Evolutionary conservation across 2,113 vertebrate genomes (phyloP).

Genomic region (Numida meleagris): DNA sequence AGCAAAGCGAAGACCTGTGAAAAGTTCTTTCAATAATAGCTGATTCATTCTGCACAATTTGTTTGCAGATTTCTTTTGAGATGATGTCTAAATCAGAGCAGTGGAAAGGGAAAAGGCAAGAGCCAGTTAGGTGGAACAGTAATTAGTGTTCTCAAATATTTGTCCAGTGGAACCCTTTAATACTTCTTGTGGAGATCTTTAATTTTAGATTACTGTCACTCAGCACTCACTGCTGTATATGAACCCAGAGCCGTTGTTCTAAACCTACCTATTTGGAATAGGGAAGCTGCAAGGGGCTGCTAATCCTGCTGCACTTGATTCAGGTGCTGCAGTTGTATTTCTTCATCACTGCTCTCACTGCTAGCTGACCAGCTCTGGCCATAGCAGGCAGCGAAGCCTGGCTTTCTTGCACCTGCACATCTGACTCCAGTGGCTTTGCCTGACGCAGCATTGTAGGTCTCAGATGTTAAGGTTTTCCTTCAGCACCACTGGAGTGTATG

Average conservation of each 20-base stretch:
- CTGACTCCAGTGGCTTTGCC: neutral
- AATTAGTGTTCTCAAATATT: neutral
- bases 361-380: conserved; percentile 28
- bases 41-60: conserved; percentile 57
- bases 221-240: neutral
- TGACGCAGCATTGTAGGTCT: neutral
- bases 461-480: accelerated
- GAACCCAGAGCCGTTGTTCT: conserved; percentile 46
- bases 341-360: neutral
- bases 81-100: neutral
- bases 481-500: neutral
- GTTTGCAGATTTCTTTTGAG: conserved; percentile 35
- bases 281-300: neutral
- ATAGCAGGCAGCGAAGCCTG: neutral
- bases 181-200: neutral
- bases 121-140: neutral
- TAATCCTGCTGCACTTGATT: conserved; percentile 36
- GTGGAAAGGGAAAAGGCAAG: neutral
- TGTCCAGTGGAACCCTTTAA: neutral
- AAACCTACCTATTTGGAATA: conserved; percentile 37
- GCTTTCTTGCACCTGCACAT: neutral
- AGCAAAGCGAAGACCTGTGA: neutral
- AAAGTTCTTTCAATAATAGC: conserved; percentile 33
- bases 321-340: neutral
- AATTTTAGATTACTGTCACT: conserved; percentile 23